phyloP scores from a whole-genome alignment of 1,140 invertebrate species.

The Pachypeltis micranthus region DNA sequence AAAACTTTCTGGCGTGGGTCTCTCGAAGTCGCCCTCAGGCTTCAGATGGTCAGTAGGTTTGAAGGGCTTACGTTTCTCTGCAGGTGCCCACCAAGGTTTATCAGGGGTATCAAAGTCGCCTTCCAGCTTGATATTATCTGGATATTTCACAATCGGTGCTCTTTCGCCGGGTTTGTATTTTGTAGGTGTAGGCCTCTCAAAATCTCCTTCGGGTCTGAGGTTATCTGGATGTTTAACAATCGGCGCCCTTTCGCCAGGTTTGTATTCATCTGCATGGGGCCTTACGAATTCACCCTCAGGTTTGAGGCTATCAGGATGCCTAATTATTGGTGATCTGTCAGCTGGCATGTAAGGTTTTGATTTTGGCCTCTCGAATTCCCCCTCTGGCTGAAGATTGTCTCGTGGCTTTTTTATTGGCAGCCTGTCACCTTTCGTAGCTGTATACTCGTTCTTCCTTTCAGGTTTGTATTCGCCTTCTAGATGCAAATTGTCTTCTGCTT shows the following conservation, averaged over 20 bases:
- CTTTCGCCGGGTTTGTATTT: slow-evolving; percentile 39
- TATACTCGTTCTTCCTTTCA: slow-evolving; percentile 39
- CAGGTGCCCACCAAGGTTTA: slow-evolving; percentile 32
- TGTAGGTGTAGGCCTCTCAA: slow-evolving; percentile 29
- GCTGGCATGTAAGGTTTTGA: slow-evolving; percentile 33
- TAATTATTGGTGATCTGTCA: slow-evolving; percentile 35
- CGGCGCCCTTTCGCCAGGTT: slow-evolving; percentile 33
- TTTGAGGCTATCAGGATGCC: slow-evolving; percentile 34
- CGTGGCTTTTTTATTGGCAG: slow-evolving; percentile 35
- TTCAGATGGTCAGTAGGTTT: slow-evolving; percentile 42
- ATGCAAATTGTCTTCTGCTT: slow-evolving; percentile 35
- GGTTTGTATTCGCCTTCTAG: slow-evolving; percentile 40
- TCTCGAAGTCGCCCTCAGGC: slow-evolving; percentile 45
- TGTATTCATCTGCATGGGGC: slow-evolving; percentile 25
- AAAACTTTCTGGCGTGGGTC: slow-evolving; percentile 42
- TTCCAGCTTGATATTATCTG: slow-evolving; percentile 41
- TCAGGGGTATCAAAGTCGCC: slow-evolving; percentile 39
- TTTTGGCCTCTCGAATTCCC: slow-evolving; percentile 35
- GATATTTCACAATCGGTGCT: slow-evolving; percentile 43
- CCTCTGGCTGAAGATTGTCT: slow-evolving; percentile 44
- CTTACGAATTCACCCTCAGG: slow-evolving; percentile 37
- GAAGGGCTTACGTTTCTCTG: slow-evolving; percentile 34
- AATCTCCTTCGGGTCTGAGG: slow-evolving; percentile 37
- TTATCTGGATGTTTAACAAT: slow-evolving; percentile 35
- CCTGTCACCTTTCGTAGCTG: slow-evolving; percentile 38